Evolutionary conservation across 2,797 vertebrate genomes (phyloP).

Genomic region (Borostomias antarcticus): DNA sequence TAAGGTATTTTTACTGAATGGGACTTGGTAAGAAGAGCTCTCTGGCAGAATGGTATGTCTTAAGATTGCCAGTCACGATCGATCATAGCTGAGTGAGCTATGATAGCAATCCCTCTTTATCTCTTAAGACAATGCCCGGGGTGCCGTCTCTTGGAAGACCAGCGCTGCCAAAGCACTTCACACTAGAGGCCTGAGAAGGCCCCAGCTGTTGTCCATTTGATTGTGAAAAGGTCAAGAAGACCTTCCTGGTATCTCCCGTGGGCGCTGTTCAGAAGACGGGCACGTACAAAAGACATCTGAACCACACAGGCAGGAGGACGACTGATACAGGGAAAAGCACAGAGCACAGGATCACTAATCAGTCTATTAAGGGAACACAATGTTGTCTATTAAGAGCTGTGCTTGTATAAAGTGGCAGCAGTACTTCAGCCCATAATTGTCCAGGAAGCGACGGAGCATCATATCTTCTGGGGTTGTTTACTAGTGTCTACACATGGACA

Average conservation of each 20-base stretch:
- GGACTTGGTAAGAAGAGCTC: not conserved
- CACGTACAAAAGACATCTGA: conserved; percentile 31
- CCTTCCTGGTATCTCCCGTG: conserved; percentile 45
- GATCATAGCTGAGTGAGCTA: conserved; percentile 33
- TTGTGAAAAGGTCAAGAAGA: conserved; percentile 55
- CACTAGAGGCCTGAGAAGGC: conserved; percentile 44
- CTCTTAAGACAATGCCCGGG: conserved; percentile 45
- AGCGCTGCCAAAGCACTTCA: conserved; percentile 18
- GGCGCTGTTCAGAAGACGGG: conserved; percentile 28
- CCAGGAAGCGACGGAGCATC: not conserved
- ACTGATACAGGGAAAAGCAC: not conserved
- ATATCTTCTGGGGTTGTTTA: conserved; percentile 1
- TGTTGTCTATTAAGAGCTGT: conserved; percentile 24
- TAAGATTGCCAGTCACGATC: conserved; percentile 5
- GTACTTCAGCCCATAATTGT: conserved; percentile 33
- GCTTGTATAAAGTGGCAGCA: conserved; percentile 26
- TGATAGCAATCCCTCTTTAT: conserved; percentile 44
- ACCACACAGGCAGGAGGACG: conserved; percentile 24
- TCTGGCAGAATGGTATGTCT: not conserved
- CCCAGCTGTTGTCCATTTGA: conserved; percentile 47
- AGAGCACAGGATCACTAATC: conserved; percentile 44
- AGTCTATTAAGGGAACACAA: conserved; percentile 17
- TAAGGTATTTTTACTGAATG: not conserved
- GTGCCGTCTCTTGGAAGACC: conserved; percentile 38
- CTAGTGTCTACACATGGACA: not conserved